Conservation (phyloP, 2,113 vertebrate genomes). For the Notothenia coriiceps region DNA sequence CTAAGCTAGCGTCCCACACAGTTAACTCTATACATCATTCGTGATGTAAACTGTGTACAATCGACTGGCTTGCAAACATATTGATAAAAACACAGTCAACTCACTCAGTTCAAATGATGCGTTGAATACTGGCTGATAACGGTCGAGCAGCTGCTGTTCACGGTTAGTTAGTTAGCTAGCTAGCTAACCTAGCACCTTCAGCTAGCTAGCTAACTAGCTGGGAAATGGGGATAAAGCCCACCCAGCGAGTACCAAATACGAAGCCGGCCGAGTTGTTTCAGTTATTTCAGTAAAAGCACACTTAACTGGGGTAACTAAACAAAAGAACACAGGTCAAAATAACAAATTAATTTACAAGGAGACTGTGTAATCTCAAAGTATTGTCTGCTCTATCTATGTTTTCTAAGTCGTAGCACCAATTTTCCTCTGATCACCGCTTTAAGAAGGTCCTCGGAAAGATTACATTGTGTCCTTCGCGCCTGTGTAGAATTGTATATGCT, state of each 20-base stretch:
- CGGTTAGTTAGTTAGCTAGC: conserved; percentile 66
- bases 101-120: conserved; percentile 56
- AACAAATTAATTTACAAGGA: conserved; percentile 49
- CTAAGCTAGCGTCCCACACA: conserved; percentile 7
- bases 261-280: conserved; percentile 48
- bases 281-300: conserved; percentile 43
- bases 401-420: conserved; percentile 82
- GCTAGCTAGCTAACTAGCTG: conserved; percentile 77
- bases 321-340: conserved; percentile 56
- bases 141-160: conserved; percentile 25
- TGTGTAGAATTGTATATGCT: conserved; percentile 59
- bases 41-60: background rate
- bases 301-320: conserved; percentile 45
- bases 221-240: conserved; percentile 75
- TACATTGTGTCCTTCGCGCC: conserved; percentile 77
- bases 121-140: conserved; percentile 11
- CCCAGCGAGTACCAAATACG: conserved; percentile 61
- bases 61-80: accelerated
- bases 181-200: conserved; percentile 62
- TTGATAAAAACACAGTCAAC: conserved; percentile 5
- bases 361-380: conserved; percentile 67
- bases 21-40: background rate
- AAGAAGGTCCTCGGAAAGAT: conserved; percentile 84
- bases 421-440: conserved; percentile 85
- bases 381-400: conserved; percentile 77